Conservation (phyloP, 2,113 vertebrate species). For the Mobula birostris region DNA sequence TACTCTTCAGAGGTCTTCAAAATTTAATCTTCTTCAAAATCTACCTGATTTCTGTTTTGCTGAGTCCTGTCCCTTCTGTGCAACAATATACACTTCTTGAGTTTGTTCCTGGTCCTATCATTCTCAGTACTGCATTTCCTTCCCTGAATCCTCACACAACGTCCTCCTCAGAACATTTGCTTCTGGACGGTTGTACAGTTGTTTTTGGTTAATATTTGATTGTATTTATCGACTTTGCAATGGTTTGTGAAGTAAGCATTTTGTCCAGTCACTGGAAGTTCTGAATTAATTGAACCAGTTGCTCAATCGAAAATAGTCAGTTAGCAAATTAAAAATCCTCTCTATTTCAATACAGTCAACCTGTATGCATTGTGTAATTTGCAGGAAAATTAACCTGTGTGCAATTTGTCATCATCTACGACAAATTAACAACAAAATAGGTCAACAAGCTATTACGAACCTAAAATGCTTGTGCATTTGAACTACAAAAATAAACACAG, state of each 20-base stretch:
- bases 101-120: not conserved
- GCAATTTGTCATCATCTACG: not conserved
- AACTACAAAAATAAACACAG: not conserved
- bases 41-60: not conserved
- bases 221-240: conserved; percentile 9
- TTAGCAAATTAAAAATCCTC: not conserved
- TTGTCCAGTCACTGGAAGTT: not conserved
- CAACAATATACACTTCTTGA: not conserved
- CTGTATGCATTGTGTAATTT: not conserved
- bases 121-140: not conserved
- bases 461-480: not conserved
- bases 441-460: not conserved
- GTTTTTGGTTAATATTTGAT: conserved; percentile 27
- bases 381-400: not conserved
- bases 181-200: not conserved
- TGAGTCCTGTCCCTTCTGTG: not conserved
- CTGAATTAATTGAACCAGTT: not conserved
- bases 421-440: not conserved
- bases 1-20: not conserved
- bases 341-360: not conserved
- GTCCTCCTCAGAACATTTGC: not conserved
- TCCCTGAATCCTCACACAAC: no score
- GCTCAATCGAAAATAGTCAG: not conserved
- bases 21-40: not conserved
- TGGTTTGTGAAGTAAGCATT: not conserved